Evolutionary conservation across 2,797 vertebrate species (phyloP).

Genomic region (Eulemur rubriventer): DNA sequence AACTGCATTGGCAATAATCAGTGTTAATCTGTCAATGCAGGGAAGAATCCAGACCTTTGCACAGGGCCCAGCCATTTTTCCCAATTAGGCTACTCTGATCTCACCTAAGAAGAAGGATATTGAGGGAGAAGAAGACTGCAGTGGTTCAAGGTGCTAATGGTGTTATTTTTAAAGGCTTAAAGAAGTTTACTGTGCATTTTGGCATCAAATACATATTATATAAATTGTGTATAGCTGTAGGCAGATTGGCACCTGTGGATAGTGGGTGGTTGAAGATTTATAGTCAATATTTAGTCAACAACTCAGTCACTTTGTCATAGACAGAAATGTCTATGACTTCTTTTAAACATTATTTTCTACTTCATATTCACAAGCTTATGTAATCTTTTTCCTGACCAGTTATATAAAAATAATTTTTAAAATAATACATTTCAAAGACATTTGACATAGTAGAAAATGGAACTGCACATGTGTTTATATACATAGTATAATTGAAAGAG

Average conservation of each 20-base stretch:
- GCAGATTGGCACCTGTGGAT: slow-evolving; percentile 55
- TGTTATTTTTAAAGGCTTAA: slow-evolving; percentile 37
- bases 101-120: neutral
- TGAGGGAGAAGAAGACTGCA: neutral
- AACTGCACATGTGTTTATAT: neutral
- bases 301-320: slow-evolving; percentile 30
- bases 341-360: slow-evolving; percentile 16
- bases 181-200: slow-evolving; percentile 23
- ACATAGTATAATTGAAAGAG: neutral
- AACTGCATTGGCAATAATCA: neutral
- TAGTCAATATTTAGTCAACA: slow-evolving; percentile 70
- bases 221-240: slow-evolving; percentile 29
- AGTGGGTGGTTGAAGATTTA: slow-evolving; percentile 55
- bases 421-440: slow-evolving; percentile 2
- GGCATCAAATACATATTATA: slow-evolving; percentile 21
- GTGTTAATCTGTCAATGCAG: neutral
- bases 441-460: slow-evolving; percentile 14
- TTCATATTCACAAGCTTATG: neutral
- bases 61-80: neutral
- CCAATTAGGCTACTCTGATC: neutral
- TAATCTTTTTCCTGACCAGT: slow-evolving; percentile 9
- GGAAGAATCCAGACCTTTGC: neutral
- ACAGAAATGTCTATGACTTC: slow-evolving; percentile 35
- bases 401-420: slow-evolving; percentile 20
- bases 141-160: neutral